Conservation (phyloP, 2,888 invertebrate species). For the Xestia ashworthii region DNA sequence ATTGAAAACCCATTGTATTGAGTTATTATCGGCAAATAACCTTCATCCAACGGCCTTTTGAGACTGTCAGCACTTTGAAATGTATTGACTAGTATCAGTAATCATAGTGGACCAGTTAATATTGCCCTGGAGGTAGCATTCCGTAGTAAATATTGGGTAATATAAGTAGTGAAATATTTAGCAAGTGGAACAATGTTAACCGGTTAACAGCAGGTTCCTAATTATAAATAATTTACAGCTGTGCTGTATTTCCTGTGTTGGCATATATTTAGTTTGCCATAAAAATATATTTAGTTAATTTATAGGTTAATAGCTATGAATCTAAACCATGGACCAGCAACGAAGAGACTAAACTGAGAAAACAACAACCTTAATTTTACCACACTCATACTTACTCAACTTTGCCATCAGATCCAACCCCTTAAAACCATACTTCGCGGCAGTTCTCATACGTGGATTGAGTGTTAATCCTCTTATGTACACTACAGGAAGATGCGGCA, state of each 20-base stretch:
- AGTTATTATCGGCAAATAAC: constrained; percentile 51
- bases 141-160: constrained; percentile 20
- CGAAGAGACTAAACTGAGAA: background rate
- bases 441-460: background rate
- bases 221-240: background rate
- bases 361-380: background rate
- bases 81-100: constrained; percentile 22
- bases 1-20: constrained; percentile 61
- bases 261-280: background rate
- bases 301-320: no score
- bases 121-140: constrained; percentile 27
- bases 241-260: background rate
- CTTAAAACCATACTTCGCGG: background rate
- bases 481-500: background rate
- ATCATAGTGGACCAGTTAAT: constrained; percentile 25
- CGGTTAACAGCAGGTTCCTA: background rate
- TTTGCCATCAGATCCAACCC: background rate
- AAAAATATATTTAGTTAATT: no score
- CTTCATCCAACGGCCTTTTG: constrained; percentile 57
- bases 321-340: no score
- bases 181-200: background rate
- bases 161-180: background rate
- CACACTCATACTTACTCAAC: background rate
- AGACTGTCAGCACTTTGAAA: constrained; percentile 36
- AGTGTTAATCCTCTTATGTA: constrained; percentile 2